Base-by-base conservation (phyloP, 2,797 vertebrate species). In the Calcarius lapponicus region DNA sequence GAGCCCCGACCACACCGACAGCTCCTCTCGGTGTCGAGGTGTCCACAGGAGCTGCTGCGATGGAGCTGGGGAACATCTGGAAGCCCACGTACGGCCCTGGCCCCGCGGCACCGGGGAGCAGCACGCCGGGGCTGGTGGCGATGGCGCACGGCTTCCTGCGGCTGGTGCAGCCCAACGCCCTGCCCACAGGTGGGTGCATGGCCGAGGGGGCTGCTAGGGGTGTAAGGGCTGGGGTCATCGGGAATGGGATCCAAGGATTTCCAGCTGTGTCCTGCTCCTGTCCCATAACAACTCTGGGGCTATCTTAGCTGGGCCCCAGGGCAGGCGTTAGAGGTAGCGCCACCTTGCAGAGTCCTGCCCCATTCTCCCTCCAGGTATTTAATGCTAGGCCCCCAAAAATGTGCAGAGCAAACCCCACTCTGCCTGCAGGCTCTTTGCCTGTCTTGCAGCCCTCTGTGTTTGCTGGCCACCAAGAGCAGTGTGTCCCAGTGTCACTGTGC, bases 111-210 rank as follows among this genome's bases (percentile, higher is more conserved):
- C 94, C 96, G 6, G 17, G 9, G 29, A 76, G 90, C 17, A 85
- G 50, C 66, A 81, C 85, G 13, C 88, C 81, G 0, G 98, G 98
- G 53, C 92, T 99, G 94, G 86, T 97, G 32, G 20, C 70, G 28
- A 95, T 98, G 81, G 98, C 98, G 32, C 97, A 98, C 7, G 98
- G 97, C 40, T 99, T 99, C 95, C 97, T 99, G 76, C 53, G 78
- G 81, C 94, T 98, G 15, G 98, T 99, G 70, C 98, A 99, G 97
- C 98, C 98, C 36, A 98, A 98, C 3, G 31, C 92, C 7, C 98
- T 99, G 93, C 98, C 99, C 31, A 2, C 51, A 97, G 98, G 99
- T 99, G 90, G 96, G 98, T 97, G 26, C 17, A 1, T 1, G 13
- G 78, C 0, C 4, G 6, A 0, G 7, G 25, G 34, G 65, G 50